Evolutionary conservation across 1,140 invertebrate genomes (phyloP).

Genomic region (Papilio machaon): DNA sequence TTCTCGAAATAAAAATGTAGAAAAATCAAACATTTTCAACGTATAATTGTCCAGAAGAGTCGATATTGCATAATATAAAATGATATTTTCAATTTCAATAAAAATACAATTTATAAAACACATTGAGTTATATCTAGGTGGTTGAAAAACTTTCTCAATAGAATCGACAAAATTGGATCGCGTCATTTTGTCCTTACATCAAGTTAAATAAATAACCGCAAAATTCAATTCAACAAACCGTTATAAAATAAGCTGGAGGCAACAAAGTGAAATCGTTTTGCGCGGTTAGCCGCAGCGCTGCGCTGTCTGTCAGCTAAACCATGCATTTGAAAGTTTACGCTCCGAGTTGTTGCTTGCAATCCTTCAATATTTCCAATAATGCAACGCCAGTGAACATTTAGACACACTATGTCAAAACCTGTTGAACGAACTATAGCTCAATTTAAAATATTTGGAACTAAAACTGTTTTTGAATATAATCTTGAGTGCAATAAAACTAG

Average conservation of each 20-base stretch:
- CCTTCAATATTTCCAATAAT: conserved; percentile 68
- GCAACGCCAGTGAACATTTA: conserved; percentile 54
- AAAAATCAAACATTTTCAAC: too few relatives aligned
- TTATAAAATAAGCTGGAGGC: conserved; percentile 78
- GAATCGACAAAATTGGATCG: conserved; percentile 45
- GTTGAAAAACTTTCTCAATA: conserved; percentile 6
- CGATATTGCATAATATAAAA: not conserved
- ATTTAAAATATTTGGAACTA: not conserved
- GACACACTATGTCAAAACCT: conserved; percentile 63
- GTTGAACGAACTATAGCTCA: conserved; percentile 39
- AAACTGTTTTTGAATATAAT: not conserved
- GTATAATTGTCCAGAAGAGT: not conserved
- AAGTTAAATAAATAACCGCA: conserved; percentile 80
- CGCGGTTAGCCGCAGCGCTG: conserved; percentile 76
- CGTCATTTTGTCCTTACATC: conserved; percentile 54
- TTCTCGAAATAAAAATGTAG: too few relatives aligned
- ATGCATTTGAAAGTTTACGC: conserved; percentile 74
- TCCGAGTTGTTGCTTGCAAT: conserved; percentile 67
- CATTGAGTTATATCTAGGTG: not conserved
- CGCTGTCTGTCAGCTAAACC: conserved; percentile 73
- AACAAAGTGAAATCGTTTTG: conserved; percentile 79
- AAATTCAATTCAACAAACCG: conserved; percentile 80
- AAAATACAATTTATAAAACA: not conserved
- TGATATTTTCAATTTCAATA: not conserved
- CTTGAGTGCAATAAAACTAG: not conserved